phyloP scores from a whole-genome alignment of 2,113 vertebrate species.

The Nycticryphes semicollaris region DNA sequence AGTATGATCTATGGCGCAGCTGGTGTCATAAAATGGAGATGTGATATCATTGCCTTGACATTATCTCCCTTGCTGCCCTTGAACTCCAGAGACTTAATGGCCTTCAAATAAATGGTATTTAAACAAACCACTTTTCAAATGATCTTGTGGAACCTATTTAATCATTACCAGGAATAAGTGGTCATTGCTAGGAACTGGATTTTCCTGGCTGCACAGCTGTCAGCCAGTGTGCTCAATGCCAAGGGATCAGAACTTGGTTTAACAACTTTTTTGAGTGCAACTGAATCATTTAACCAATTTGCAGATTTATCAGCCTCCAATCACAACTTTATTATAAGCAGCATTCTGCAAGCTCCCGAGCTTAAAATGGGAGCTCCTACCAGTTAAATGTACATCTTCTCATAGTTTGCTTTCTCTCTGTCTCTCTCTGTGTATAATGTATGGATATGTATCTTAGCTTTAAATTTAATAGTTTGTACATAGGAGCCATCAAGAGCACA shows the following conservation, averaged over 20 bases:
- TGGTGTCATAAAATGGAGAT: conserved; percentile 69
- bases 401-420: background rate
- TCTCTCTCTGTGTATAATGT: background rate
- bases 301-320: background rate
- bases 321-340: background rate
- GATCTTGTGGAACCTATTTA: conserved; percentile 66
- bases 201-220: conserved; percentile 35
- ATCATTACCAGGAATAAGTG: conserved; percentile 64
- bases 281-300: background rate
- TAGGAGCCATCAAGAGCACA: background rate
- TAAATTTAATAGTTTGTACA: background rate
- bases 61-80: conserved; percentile 69
- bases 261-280: background rate
- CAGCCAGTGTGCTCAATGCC: background rate
- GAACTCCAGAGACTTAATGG: conserved; percentile 67
- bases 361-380: background rate
- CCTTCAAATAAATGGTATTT: conserved; percentile 71
- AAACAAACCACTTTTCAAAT: conserved; percentile 70
- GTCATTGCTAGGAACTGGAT: conserved; percentile 33
- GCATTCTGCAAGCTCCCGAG: background rate
- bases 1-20: conserved; percentile 48
- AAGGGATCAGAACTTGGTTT: background rate
- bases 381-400: background rate
- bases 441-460: background rate
- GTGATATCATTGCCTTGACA: conserved; percentile 40